A percentile compares a stretch with the other conserved stretches of the same genome.
Conservation (phyloP, 2,113 vertebrate genomes). For the Protomyctophum bolini region DNA sequence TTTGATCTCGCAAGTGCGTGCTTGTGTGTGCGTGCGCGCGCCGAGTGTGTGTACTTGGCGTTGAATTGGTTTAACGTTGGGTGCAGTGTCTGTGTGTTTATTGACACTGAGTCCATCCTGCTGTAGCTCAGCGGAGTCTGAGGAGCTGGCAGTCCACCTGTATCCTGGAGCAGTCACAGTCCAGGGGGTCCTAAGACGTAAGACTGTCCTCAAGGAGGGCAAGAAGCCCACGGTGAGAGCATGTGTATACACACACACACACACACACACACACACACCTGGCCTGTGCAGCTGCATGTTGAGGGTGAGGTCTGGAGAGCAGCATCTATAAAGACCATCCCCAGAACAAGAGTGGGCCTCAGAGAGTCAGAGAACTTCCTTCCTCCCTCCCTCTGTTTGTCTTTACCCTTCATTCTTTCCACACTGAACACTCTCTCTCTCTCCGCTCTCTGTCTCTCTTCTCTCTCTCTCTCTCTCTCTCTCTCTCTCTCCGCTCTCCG, state of each 20-base stretch:
- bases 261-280: conserved; percentile 14
- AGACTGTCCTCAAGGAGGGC: conserved; percentile 97
- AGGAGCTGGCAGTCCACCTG: conserved; percentile 95
- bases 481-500: background rate
- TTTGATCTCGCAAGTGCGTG: conserved; percentile 8
- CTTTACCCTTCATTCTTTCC: background rate
- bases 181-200: conserved; percentile 94
- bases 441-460: too few relatives aligned
- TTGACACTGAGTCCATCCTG: conserved; percentile 37
- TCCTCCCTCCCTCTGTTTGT: conserved; percentile 7
- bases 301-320: conserved; percentile 4
- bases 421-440: conserved; percentile 8
- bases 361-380: conserved; percentile 17
- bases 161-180: conserved; percentile 95
- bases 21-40: conserved; percentile 20
- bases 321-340: conserved; percentile 25
- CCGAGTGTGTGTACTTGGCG: conserved; percentile 11
- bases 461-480: conserved; percentile 14
- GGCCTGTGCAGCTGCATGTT: background rate
- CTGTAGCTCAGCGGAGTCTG: conserved; percentile 93
- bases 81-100: conserved; percentile 9
- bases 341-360: conserved; percentile 18
- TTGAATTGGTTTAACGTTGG: too few relatives aligned
- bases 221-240: conserved; percentile 95
- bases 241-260: background rate